A percentile compares a stretch with the other conserved stretches of the same genome.
Conservation (phyloP, 2,113 vertebrate species). For the Cairina moschata region DNA sequence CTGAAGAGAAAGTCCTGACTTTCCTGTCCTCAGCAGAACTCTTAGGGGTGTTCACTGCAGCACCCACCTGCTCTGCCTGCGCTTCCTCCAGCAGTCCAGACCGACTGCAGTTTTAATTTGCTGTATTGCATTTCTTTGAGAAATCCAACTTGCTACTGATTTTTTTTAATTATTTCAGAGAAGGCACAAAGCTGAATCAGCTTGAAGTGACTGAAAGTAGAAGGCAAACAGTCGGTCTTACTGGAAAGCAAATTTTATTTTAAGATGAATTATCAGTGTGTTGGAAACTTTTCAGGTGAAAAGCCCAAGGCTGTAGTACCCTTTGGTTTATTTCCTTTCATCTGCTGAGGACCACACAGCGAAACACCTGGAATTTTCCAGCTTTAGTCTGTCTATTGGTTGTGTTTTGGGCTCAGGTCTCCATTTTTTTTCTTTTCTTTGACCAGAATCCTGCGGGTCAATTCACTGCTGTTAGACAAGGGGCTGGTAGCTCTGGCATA, state of each 20-base stretch:
- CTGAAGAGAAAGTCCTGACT: not conserved
- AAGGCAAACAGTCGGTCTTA: not conserved
- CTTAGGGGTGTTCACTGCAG: not conserved
- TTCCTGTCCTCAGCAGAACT: not conserved
- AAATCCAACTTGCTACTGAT: not conserved
- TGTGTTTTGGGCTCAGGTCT: not conserved
- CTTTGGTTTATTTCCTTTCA: not conserved
- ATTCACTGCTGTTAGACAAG: accelerated
- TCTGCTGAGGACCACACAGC: not conserved
- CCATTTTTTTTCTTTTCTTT: not conserved
- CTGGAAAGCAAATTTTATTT: not conserved
- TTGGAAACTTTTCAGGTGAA: not conserved
- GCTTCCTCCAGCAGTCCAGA: not conserved
- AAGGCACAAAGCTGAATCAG: not conserved
- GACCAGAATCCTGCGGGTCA: not conserved
- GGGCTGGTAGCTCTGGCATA: accelerated
- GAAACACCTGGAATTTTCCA: not conserved
- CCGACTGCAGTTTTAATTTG: not conserved
- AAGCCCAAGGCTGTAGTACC: not conserved
- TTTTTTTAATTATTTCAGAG: not conserved
- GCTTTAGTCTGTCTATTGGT: not conserved
- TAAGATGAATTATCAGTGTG: not conserved
- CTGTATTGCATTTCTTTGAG: not conserved
- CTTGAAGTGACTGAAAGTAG: not conserved
- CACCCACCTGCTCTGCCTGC: not conserved